Percentiles rank a stretch among this genome's conserved stretches.
These are phyloP conservation scores for Eristalis intricaria DNA, from an alignment of 2,888 invertebrate species.

Conservation along the genomic window DNA sequence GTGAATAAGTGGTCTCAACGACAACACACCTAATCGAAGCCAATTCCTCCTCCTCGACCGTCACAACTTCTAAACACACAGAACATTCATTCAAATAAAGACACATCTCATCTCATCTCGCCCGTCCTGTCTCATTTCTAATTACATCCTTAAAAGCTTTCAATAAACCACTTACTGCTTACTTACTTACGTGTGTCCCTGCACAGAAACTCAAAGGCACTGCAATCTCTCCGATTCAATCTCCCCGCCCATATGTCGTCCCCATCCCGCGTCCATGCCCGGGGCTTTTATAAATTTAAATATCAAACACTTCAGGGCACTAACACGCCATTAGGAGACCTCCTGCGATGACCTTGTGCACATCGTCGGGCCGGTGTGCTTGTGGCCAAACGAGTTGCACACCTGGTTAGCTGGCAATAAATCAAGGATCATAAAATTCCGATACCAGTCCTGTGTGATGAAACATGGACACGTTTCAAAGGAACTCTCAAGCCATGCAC, in stretches of 20 bases:
- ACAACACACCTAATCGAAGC: background rate
- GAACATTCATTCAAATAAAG: background rate
- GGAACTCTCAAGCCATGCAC: constrained; percentile 34
- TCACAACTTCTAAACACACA: background rate
- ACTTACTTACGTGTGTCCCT: background rate
- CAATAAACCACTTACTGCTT: background rate
- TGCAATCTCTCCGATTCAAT: background rate
- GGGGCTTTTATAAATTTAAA: constrained; percentile 16
- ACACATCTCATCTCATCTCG: background rate
- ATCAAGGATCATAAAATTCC: constrained; percentile 48
- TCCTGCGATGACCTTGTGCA: constrained; percentile 39
- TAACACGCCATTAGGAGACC: constrained; percentile 46
- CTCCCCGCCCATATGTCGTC: background rate
- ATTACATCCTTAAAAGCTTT: background rate
- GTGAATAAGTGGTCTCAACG: background rate
- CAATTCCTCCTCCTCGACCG: background rate
- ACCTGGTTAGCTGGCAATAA: constrained; percentile 48
- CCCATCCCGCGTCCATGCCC: background rate
- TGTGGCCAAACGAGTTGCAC: constrained; percentile 20
- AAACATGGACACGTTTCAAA: constrained; percentile 53
- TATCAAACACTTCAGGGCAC: constrained; percentile 51
- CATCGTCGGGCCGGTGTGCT: background rate
- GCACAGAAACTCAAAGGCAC: background rate
- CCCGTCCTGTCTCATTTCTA: background rate
- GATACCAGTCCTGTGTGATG: constrained; percentile 38